These are phyloP conservation scores for Xiphophorus birchmanni DNA, from an alignment of 2,797 vertebrate species.

Conservation along the genomic window DNA sequence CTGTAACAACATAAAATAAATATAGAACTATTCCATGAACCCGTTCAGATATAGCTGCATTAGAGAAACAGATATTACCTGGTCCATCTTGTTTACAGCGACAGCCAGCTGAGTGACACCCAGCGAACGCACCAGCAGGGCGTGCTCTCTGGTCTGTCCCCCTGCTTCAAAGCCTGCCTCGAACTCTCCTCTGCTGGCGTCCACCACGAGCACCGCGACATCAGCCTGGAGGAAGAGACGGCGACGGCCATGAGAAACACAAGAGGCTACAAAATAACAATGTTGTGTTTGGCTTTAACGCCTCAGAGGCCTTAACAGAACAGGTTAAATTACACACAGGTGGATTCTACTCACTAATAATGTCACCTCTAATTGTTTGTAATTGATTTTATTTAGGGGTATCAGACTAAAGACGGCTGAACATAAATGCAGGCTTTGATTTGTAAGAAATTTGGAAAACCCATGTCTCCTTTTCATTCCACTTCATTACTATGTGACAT, in stretches of 20 bases:
- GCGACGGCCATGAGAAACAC: neutral
- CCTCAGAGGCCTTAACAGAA: neutral
- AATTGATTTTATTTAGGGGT: neutral
- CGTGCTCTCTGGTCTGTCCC: constrained; percentile 96
- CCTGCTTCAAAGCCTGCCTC: constrained; percentile 98
- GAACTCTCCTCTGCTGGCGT: constrained; percentile 96
- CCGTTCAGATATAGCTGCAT: neutral
- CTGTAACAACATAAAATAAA: neutral
- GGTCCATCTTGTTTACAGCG: constrained; percentile 99
- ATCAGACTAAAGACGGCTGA: neutral
- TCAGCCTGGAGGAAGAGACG: constrained; percentile 85
- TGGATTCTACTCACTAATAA: neutral
- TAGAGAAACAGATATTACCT: constrained; percentile 77
- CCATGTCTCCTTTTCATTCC: neutral
- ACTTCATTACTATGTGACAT: neutral
- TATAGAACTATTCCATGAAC: neutral
- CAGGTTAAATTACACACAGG: neutral
- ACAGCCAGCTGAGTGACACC: constrained; percentile 97
- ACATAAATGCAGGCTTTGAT: neutral
- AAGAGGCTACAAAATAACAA: neutral
- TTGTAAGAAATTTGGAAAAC: neutral
- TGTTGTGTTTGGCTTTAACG: neutral
- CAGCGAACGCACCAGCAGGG: constrained; percentile 93
- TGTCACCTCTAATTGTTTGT: neutral
- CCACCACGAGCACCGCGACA: constrained; percentile 94